Evolutionary conservation across 2,888 invertebrate genomes (phyloP), one percentile per base, ranked within the genome.

Genomic region (Branchellion lobata): DNA sequence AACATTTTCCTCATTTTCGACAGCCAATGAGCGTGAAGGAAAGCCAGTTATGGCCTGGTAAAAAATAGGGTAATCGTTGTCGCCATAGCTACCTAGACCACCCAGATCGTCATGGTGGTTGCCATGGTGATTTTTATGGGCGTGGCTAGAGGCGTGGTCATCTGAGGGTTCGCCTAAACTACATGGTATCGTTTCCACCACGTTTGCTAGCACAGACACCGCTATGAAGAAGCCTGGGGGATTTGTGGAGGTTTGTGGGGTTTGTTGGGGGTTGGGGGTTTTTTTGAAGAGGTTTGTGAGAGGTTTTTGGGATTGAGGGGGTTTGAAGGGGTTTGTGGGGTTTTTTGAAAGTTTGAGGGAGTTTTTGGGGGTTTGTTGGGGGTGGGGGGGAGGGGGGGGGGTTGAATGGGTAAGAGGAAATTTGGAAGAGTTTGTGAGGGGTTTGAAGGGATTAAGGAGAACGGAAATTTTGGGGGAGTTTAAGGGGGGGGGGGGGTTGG

Each of bases 201-300:
- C 98, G 89, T 99, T 99, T 80, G 98, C 98, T 92, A 98, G 93
- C 85, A 99, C 99, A 82, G 96, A 96, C 75, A 99, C 96, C n/a
- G 98, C 98, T 86, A 99, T 99, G 90, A 99, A 99, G 90, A 98
- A 99, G 78, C 99, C 99, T 57, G 61, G 3, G 61, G 8, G 61
- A n/a, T n/a, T n/a, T n/a, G n/a, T n/a, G n/a, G n/a, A n/a, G n/a
- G n/a, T n/a, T n/a, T n/a, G n/a, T n/a, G n/a, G n/a, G n/a, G n/a
- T n/a, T n/a, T n/a, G n/a, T n/a, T n/a, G n/a, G n/a, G n/a, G n/a
- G n/a, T n/a, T n/a, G n/a, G n/a, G n/a, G n/a, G n/a, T n/a, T n/a
- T n/a, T n/a, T n/a, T n/a, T n/a, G 18, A 18, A 8, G 18, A 47
- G 18, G 47, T 47, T 47, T n/a, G n/a, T n/a, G 47, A 47, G 18